These are phyloP conservation scores for Calonectris borealis DNA, from an alignment of 2,113 vertebrate species.

Conservation along the genomic window DNA sequence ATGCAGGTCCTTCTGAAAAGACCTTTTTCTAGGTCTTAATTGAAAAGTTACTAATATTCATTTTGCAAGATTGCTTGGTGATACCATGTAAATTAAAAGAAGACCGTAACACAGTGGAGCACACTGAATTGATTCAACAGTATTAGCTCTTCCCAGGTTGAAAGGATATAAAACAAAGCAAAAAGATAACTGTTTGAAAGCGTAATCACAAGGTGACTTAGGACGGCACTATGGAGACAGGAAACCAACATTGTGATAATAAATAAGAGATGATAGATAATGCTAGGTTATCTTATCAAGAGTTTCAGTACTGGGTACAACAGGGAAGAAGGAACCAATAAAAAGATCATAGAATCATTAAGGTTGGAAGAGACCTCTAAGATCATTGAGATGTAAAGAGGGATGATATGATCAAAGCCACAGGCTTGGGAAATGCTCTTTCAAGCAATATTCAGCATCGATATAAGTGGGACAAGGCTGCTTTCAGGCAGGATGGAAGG, in stretches of 20 bases:
- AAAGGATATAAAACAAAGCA: not conserved
- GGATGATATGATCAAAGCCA: constrained; percentile 17
- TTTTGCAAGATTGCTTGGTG: not conserved
- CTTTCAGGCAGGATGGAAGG: constrained; percentile 6
- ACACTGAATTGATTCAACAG: not conserved
- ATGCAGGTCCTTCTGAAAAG: not conserved
- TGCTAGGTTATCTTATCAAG: not conserved
- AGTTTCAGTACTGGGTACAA: not conserved
- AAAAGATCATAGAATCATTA: no score
- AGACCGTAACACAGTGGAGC: not conserved
- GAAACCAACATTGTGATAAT: not conserved
- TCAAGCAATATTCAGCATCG: not conserved
- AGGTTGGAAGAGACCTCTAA: no score
- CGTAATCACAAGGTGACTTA: not conserved
- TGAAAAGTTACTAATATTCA: not conserved
- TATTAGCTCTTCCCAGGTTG: not conserved
- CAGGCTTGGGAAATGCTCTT: not conserved
- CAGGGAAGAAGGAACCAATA: not conserved
- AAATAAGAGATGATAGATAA: not conserved
- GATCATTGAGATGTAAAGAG: not conserved
- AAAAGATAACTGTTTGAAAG: not conserved
- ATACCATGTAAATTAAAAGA: not conserved
- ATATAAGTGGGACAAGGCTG: constrained; percentile 9
- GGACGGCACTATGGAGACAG: not conserved
- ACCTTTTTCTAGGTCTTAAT: not conserved